Evolutionary conservation across 2,888 invertebrate genomes (phyloP).

Genomic region (Lomographa bimaculata): DNA sequence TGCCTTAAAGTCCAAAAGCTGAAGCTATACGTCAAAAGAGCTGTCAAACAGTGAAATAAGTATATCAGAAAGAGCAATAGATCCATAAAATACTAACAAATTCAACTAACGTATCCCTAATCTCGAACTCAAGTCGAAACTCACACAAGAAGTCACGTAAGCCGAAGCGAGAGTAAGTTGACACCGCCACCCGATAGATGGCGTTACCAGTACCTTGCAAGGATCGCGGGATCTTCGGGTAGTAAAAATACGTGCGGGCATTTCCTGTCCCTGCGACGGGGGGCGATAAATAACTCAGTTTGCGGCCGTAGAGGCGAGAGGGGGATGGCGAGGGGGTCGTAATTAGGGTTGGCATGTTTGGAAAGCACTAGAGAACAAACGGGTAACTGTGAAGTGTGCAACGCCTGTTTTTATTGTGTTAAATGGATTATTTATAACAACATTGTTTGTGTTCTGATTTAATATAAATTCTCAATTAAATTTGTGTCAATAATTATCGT

Average conservation of each 20-base stretch:
- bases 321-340: constrained; percentile 30
- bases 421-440: no score
- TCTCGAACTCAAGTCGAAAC: constrained; percentile 13
- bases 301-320: constrained; percentile 56
- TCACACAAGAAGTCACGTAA: constrained; percentile 25
- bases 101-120: constrained; percentile 20
- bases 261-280: constrained; percentile 71
- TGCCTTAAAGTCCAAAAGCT: no score
- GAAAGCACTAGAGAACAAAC: constrained; percentile 19
- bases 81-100: constrained; percentile 21
- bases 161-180: constrained; percentile 21
- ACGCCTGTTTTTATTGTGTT: constrained; percentile 1
- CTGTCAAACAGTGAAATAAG: no score
- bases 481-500: no score
- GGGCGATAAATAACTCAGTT: constrained; percentile 81
- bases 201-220: constrained; percentile 43
- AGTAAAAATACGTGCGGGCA: constrained; percentile 80
- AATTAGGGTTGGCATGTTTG: constrained; percentile 17
- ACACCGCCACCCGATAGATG: constrained; percentile 62
- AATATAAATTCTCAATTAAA: no score
- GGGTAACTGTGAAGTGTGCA: not conserved
- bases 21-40: no score
- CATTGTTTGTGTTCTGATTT: no score
- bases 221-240: constrained; percentile 56
- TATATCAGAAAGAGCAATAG: no score